These are phyloP conservation scores for Theonella swinhoei DNA, from an alignment of 37 sponge, comb jelly and placozoan genomes.

Conservation along the genomic window DNA sequence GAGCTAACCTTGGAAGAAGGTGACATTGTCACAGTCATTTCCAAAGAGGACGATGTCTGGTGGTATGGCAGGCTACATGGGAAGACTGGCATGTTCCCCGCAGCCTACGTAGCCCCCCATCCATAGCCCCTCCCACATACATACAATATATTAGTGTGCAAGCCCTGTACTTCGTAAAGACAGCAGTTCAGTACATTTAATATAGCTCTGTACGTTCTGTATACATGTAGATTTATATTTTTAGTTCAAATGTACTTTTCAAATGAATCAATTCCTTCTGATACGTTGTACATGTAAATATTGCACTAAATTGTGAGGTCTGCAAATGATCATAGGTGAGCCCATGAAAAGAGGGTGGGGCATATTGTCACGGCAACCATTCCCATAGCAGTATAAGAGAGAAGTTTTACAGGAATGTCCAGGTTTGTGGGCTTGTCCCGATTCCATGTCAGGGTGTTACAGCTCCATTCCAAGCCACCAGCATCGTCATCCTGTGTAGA, in stretches of 20 bases:
- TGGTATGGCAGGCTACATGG: slow-evolving; percentile 75
- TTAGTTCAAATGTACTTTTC: too few species aligned
- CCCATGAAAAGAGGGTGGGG: slow-evolving; percentile 29
- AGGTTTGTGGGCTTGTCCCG: slow-evolving; percentile 6
- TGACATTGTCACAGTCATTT: slow-evolving; percentile 73
- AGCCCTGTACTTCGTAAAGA: too few species aligned
- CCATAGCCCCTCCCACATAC: neutral
- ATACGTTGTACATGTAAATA: too few species aligned
- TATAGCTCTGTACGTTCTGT: too few species aligned
- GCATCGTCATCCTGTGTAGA: slow-evolving; percentile 17
- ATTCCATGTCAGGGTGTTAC: neutral
- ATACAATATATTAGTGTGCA: too few species aligned
- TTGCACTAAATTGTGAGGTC: too few species aligned
- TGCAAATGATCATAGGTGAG: too few species aligned
- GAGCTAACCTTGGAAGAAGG: slow-evolving; percentile 81
- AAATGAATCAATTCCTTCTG: too few species aligned
- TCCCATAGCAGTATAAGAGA: slow-evolving; percentile 37
- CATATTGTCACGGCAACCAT: slow-evolving; percentile 14
- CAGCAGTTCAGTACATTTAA: too few species aligned
- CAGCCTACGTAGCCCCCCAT: slow-evolving; percentile 41
- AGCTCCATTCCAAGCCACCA: neutral
- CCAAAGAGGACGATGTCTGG: slow-evolving; percentile 87
- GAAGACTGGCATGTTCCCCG: slow-evolving; percentile 64
- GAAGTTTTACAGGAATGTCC: slow-evolving; percentile 36
- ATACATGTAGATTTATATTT: too few species aligned